Percentiles rank a stretch among this genome's conserved stretches.
These are phyloP conservation scores for Calosoma granatense DNA, from an alignment of 1,140 invertebrate genomes.

Conservation along the genomic window DNA sequence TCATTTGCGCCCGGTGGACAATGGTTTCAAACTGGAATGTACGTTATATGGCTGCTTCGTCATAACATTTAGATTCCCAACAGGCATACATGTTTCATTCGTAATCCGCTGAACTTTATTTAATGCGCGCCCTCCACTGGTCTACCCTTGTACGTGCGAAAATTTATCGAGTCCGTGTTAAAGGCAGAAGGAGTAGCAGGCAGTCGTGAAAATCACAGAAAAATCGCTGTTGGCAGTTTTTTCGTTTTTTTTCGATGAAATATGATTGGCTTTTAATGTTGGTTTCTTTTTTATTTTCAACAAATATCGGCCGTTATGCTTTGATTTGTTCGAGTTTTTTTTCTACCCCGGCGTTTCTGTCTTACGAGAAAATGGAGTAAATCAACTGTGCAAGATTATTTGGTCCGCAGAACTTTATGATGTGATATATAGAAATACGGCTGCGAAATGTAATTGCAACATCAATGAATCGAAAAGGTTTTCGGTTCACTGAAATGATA, in stretches of 20 bases:
- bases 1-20: too few species aligned
- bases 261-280: constrained; percentile 8
- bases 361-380: constrained; percentile 2
- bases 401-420: constrained; percentile 5
- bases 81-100: background rate
- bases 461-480: constrained; percentile 5
- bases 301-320: constrained; percentile 6
- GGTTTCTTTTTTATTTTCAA: constrained; percentile 2
- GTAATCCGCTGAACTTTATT: background rate
- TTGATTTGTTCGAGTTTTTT: constrained; percentile 3
- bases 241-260: background rate
- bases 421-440: background rate
- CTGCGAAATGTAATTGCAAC: background rate
- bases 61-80: too few species aligned
- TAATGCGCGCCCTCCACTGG: background rate
- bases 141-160: background rate
- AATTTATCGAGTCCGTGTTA: background rate
- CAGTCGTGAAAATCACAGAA: background rate
- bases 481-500: too few species aligned
- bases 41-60: too few species aligned
- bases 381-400: constrained; percentile 1
- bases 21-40: too few species aligned
- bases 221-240: background rate
- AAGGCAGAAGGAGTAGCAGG: too few species aligned
- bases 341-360: background rate